Base-by-base conservation (phyloP, 2,888 invertebrate species). In the Aphodius granarius region DNA sequence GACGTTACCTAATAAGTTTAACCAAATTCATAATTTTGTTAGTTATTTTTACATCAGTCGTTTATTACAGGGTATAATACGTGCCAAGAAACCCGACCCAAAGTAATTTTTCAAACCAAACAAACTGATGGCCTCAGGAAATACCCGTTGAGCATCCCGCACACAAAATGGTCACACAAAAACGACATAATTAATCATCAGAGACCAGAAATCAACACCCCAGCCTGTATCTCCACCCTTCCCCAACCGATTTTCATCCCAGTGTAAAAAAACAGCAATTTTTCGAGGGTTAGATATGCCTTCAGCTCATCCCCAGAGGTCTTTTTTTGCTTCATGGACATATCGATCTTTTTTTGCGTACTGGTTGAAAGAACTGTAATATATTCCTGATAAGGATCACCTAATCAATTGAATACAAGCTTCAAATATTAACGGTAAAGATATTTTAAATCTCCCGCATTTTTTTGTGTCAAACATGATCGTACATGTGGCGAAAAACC, bases 1-100 rank as follows among this genome's bases (percentile, higher is more conserved):
- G n/a, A n/a, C n/a, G n/a, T n/a, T n/a, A n/a, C n/a, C n/a, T n/a
- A n/a, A n/a, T n/a, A n/a, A n/a, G 23, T 23, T 23, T 23, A 9
- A 9, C 23, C 9, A 43, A 13, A 43, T 3, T 13, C 43, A 2
- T 43, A 43, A 43, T 43, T 6, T 65, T 65, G 66, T 65, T 2
- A 65, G 18, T 21, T 13, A 72, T 62, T 72, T 15, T 62, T 72
- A 72, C 17, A 72, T 72, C 19, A 15, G 15, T 65, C 19, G 66
- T 65, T 65, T 19, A 65, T 65, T 65, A 18, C 66, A 9, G 13
- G 43, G 13, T 43, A 43, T 43, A 43, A 43, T 43, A 43, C 43
- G 43, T 43, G 43, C 43, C 43, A 13, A 9, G 43, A 43, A 43
- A 43, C 6, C 43, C 43, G 43, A 13, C 9, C 6, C 13, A 13